These are phyloP conservation scores for Crax fasciolata DNA, from an alignment of 2,797 vertebrate genomes.

Conservation along the genomic window DNA sequence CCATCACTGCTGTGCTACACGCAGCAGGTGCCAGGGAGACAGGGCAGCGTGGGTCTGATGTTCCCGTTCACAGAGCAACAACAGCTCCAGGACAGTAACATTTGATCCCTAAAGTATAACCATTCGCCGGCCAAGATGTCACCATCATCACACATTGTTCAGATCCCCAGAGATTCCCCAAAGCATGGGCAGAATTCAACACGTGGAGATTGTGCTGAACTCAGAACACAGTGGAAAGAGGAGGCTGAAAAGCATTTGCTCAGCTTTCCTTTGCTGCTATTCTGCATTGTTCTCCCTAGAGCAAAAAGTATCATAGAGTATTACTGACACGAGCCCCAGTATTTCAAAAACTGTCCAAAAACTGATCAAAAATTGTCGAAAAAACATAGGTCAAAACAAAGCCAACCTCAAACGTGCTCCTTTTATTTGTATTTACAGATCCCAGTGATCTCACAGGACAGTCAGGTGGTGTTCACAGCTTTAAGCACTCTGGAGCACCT, in stretches of 20 bases:
- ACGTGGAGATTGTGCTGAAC: accelerated
- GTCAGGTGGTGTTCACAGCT: neutral
- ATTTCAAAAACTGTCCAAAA: neutral
- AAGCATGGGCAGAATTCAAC: neutral
- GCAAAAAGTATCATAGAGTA: too few species aligned
- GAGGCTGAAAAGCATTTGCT: neutral
- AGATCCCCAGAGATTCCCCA: neutral
- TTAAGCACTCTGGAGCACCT: neutral
- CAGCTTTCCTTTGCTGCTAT: neutral
- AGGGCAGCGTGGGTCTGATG: neutral
- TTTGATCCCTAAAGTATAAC: neutral
- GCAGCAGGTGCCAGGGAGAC: neutral
- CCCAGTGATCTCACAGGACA: neutral
- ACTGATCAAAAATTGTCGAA: neutral
- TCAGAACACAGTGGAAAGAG: neutral
- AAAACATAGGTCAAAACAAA: neutral
- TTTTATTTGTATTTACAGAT: neutral
- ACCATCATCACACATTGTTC: too few species aligned
- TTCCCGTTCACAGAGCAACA: neutral
- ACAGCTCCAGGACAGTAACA: neutral
- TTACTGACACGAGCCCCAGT: neutral
- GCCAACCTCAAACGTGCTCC: neutral
- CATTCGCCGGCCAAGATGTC: neutral
- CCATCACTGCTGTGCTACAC: neutral
- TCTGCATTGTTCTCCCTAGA: neutral